These are phyloP conservation scores for Peromyscus leucopus DNA, from an alignment of 2,113 vertebrate genomes.

Conservation along the genomic window DNA sequence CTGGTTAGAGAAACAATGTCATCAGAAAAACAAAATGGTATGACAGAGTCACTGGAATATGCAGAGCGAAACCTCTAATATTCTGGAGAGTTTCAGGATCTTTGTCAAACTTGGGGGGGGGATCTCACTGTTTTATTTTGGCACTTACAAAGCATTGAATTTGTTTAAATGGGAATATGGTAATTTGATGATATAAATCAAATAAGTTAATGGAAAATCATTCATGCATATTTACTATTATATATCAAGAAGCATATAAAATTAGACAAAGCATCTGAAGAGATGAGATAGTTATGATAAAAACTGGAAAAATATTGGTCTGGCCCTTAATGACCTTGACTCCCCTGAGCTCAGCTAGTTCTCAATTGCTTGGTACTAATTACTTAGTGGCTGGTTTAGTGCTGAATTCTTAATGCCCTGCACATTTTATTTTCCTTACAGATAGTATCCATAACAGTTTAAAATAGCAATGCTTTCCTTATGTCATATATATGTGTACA, in stretches of 20 bases:
- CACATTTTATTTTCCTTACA: background rate
- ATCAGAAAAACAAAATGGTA: background rate
- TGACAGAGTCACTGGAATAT: background rate
- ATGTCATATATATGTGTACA: background rate
- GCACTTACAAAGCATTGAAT: background rate
- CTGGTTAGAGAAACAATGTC: background rate
- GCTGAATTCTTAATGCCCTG: background rate
- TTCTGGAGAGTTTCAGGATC: background rate
- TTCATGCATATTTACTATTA: background rate
- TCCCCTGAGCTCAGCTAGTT: background rate
- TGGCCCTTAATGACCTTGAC: background rate
- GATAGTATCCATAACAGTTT: background rate
- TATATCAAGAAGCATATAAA: background rate
- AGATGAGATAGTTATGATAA: background rate
- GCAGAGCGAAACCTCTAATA: background rate
- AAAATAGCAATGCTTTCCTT: background rate
- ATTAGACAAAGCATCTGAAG: background rate
- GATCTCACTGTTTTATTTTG: background rate
- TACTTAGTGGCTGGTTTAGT: background rate
- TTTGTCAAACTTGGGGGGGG: background rate
- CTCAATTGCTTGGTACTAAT: background rate
- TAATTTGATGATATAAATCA: background rate
- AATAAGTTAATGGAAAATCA: background rate
- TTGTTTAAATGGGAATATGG: background rate
- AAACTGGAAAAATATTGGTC: background rate